Base-by-base conservation (phyloP, 2,113 vertebrate species). In the Nothoprocta pentlandii region DNA sequence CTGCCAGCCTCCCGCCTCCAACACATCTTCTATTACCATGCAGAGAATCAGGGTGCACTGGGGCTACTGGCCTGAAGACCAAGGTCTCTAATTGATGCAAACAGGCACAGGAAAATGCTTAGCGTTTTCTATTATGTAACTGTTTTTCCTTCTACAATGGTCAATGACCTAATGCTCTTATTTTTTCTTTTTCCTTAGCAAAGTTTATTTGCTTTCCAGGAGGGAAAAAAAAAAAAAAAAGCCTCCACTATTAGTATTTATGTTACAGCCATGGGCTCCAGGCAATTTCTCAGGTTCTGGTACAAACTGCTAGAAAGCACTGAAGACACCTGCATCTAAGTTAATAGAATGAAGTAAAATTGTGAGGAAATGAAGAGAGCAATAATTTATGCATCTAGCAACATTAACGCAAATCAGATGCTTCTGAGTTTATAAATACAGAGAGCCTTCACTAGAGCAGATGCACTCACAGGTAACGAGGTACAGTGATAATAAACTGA, bases 221-320 rank as follows among this genome's bases (percentile, higher is more conserved):
- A 87, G 86, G 59, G 88, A 94, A 96, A 94, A 95, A 88, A 95
- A 39, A 39, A 39, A 94, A 96, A 95, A 95, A 90, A 95, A 93
- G 92, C 88, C 16, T 54, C 83, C 44, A 74, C 87, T 92, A 90
- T 87, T 89, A 90, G 92, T 77, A 73, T 28, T 94, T 95, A 49
- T 2, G 1, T 44, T 42, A 74, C 15, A 54, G 77, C 30, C 58
- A 4, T 21, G 54, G 83, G 46, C 44, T 79, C 13, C 58, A 21
- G 80, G 93, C 62, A 17, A 28, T 41, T 49, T 49, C 32, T 41
- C 58, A 54, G 16, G n/a, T 79, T 88, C 74, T 95, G 92, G 73
- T 87, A 16, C 74, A n/a, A 73, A 76, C 80, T 34, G 80, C 82
- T 59, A 42, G 78, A 82, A 89, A 94, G 17, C 88, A 74, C 41